Evolutionary conservation across 1,140 invertebrate species (phyloP), one percentile per base, ranked within the genome.

Genomic region (Mylabris phalerata): DNA sequence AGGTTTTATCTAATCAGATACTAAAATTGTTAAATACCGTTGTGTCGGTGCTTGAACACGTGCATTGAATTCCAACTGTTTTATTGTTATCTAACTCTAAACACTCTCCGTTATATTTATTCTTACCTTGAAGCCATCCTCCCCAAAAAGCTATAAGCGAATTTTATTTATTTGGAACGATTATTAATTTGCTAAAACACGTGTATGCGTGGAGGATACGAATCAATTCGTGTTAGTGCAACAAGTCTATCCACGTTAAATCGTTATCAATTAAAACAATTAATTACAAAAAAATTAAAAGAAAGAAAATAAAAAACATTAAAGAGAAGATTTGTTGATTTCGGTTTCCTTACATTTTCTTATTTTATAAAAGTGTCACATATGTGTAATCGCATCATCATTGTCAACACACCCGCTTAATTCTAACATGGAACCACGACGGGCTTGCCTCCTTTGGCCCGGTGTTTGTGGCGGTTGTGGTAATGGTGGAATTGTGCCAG

Each of bases 371-470:
- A 41, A 60, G 26, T 48, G 52, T 64, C 64, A 67, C 58, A 68
- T 67, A 68, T 68, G 67, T 65, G 61, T 64, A 70, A 60, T 62
- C 50, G 62, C 61, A 63, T 52, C 54, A 58, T 64, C 64, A 60
- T 57, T 57, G 59, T 67, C 60, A 70, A 81, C 82, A 74, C 78
- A 85, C 83, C 83, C 83, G 60, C 79, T 84, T 9, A 85, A 75
- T 70, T 85, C 84, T 63, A 85, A 71, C 82, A 85, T 84, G 11
- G 84, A 85, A 65, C 83, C 82, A 63, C 83, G 72, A 61, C 83
- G 75, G 50, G 80, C 79, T 65, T 84, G 83, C 9, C 83, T 77
- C 24, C 83, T 73, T 71, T 84, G 83, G 27, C 74, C 76, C 5
- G 77, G 77, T 10, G 77, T 78, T 39, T 67, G 70, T 64, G 76